phyloP scores from a whole-genome alignment of 2,888 invertebrate genomes.

The Alviniconcha strummeri region DNA sequence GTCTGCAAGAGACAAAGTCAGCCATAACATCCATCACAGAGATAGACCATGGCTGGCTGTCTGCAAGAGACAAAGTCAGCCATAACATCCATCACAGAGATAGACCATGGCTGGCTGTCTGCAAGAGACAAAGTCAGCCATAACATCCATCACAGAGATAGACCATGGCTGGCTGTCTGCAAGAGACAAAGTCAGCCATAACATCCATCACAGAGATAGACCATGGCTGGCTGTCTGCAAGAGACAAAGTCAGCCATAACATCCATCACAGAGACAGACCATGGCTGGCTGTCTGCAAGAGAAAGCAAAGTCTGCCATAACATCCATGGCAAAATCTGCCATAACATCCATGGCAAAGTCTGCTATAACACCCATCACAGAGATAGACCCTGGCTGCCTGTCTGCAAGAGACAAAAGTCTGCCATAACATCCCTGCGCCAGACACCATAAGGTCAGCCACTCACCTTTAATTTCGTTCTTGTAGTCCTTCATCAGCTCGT shows the following conservation, averaged over 20 bases:
- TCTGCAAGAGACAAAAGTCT: conserved; percentile 56
- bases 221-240: conserved; percentile 72
- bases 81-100: neutral
- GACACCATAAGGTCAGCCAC: neutral
- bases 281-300: conserved; percentile 47
- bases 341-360: no score
- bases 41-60: conserved; percentile 69
- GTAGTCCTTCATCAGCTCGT: conserved; percentile 75
- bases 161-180: conserved; percentile 74
- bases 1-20: conserved; percentile 61
- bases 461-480: conserved; percentile 74
- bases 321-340: no score
- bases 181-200: conserved; percentile 9
- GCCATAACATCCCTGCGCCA: neutral
- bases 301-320: neutral
- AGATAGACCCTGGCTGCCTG: conserved; percentile 66
- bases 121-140: no score
- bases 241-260: neutral
- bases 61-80: conserved; percentile 47
- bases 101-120: no score
- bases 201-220: no score
- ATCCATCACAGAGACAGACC: no score
- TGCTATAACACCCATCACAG: no score
- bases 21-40: neutral
- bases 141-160: no score